Evolutionary conservation across 92 coral and sea anemone genomes (phyloP).

Genomic region (Parazoanthus darwini): DNA sequence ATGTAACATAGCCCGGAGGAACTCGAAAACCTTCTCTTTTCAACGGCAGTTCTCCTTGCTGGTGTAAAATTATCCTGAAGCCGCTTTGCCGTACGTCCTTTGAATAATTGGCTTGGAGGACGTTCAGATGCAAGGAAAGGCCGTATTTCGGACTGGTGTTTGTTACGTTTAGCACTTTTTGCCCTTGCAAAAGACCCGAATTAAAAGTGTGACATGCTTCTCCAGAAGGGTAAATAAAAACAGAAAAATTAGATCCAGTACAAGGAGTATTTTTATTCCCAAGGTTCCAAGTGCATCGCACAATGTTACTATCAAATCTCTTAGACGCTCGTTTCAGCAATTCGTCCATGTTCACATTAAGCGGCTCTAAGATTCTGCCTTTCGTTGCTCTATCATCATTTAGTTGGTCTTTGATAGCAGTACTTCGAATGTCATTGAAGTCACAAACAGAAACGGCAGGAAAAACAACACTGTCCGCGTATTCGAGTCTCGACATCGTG

Average conservation of each 20-base stretch:
- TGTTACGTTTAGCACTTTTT: constrained; percentile 42
- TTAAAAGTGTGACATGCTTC: constrained; percentile 80
- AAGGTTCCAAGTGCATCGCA: constrained; percentile 49
- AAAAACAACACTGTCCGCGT: constrained; percentile 55
- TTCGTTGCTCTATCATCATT: not conserved
- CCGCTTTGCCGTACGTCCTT: constrained; percentile 71
- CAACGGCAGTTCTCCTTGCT: constrained; percentile 75
- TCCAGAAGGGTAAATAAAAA: constrained; percentile 73
- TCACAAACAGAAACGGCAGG: constrained; percentile 89
- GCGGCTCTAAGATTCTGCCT: constrained; percentile 2
- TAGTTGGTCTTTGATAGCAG: constrained; percentile 33
- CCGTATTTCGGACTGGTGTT: constrained; percentile 75
- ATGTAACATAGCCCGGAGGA: constrained; percentile 79
- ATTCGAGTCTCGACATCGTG: constrained; percentile 74
- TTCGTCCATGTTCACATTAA: constrained; percentile 41
- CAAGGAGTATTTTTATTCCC: constrained; percentile 33
- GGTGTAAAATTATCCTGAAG: constrained; percentile 72
- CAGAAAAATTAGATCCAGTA: constrained; percentile 56
- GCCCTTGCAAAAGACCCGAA: constrained; percentile 49
- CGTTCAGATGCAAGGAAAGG: constrained; percentile 62
- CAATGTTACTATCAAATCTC: constrained; percentile 54
- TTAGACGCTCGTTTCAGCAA: constrained; percentile 34
- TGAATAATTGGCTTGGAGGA: constrained; percentile 52
- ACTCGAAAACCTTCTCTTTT: constrained; percentile 83
- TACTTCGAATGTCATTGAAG: constrained; percentile 70